Evolutionary conservation across 2,888 invertebrate species (phyloP).

Genomic region (Aphodius granarius): DNA sequence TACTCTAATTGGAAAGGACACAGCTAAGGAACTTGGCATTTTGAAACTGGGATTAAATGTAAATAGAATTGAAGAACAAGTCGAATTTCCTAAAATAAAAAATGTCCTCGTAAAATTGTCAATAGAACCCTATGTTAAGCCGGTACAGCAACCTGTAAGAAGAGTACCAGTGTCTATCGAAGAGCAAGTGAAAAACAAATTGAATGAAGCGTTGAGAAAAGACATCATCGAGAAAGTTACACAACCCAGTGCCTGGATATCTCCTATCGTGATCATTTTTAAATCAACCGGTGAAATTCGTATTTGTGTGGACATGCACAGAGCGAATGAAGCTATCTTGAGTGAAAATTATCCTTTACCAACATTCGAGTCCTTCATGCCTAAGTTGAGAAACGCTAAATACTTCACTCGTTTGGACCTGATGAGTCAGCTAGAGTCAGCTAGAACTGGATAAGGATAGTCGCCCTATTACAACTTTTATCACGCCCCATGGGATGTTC

Average conservation of each 20-base stretch:
- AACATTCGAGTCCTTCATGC: constrained; percentile 21
- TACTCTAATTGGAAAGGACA: constrained; percentile 3
- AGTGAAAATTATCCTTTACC: constrained; percentile 31
- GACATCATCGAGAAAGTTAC: constrained; percentile 44
- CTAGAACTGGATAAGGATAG: no score
- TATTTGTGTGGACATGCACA: constrained; percentile 46
- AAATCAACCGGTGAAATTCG: constrained; percentile 40
- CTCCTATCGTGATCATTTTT: constrained; percentile 43
- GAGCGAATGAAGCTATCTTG: no score
- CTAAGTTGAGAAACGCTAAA: constrained; percentile 7
- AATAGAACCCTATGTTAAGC: constrained; percentile 10
- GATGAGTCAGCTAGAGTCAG: no score
- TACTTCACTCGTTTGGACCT: no score
- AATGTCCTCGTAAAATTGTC: background rate
- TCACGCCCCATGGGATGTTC: constrained; percentile 35
- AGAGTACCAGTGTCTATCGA: constrained; percentile 18
- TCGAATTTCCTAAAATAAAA: constrained; percentile 7
- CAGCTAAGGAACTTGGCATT: constrained; percentile 1
- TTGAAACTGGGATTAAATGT: constrained; percentile 12
- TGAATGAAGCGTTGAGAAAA: no score
- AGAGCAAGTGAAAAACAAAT: constrained; percentile 33
- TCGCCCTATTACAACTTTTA: constrained; percentile 22
- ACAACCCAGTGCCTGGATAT: constrained; percentile 43
- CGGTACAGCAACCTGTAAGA: constrained; percentile 21
- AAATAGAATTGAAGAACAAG: background rate